These are phyloP conservation scores for Oxyteleia sp. DNA, from an alignment of 2,888 invertebrate species.

Conservation along the genomic window DNA sequence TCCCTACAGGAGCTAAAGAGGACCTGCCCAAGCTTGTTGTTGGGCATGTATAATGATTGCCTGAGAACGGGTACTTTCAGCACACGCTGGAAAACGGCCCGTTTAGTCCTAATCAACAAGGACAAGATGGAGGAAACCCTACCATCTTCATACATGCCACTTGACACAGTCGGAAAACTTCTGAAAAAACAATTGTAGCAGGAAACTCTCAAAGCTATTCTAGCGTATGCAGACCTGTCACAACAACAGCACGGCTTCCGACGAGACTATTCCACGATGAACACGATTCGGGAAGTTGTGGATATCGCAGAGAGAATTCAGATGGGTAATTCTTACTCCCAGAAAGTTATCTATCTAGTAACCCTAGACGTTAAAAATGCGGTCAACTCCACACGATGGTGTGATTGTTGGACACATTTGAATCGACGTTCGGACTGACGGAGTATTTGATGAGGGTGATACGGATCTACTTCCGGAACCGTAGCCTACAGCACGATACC, in stretches of 20 bases:
- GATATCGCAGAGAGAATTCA: conserved; percentile 36
- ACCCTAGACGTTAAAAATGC: conserved; percentile 64
- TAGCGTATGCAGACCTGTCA: no score
- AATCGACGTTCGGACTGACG: not conserved
- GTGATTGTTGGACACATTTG: no score
- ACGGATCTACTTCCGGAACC: conserved; percentile 56
- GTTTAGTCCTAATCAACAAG: no score
- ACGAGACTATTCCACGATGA: conserved; percentile 59
- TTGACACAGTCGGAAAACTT: conserved; percentile 55
- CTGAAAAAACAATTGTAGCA: conserved; percentile 71
- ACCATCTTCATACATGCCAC: conserved; percentile 75
- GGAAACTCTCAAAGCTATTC: no score
- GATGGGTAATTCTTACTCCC: conserved; percentile 33
- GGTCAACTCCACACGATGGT: conserved; percentile 56
- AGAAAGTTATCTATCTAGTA: conserved; percentile 47
- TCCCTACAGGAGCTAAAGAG: no score
- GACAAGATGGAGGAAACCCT: conserved; percentile 34
- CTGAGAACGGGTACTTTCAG: conserved; percentile 61
- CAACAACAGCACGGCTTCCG: conserved; percentile 73
- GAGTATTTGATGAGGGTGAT: not conserved
- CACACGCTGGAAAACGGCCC: conserved; percentile 65
- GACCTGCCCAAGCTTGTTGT: conserved; percentile 52
- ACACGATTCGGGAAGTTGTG: conserved; percentile 57
- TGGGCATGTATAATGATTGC: conserved; percentile 53
- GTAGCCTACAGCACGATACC: conserved; percentile 37